Evolutionary conservation across 2,113 vertebrate species (phyloP).

Genomic region (Pedetes capensis): DNA sequence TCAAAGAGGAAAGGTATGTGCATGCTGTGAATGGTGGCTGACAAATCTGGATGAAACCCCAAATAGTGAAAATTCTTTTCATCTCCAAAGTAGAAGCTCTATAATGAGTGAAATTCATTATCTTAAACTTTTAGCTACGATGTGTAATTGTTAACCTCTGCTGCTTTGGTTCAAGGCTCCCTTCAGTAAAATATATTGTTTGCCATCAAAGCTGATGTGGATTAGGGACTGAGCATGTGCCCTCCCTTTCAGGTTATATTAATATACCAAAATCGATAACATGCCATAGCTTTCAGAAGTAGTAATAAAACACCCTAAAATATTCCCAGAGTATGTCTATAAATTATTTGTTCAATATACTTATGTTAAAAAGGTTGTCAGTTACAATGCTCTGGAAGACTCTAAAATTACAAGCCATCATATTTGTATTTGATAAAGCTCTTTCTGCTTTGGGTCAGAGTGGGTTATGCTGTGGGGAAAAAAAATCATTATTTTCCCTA

Average conservation of each 20-base stretch:
- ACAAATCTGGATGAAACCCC: slow-evolving; percentile 56
- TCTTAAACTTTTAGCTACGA: slow-evolving; percentile 81
- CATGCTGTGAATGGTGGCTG: slow-evolving; percentile 15
- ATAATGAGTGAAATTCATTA: slow-evolving; percentile 81
- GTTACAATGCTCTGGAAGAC: slow-evolving; percentile 84
- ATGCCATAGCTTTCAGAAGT: slow-evolving; percentile 86
- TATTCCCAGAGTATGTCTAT: slow-evolving; percentile 88
- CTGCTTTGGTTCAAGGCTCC: slow-evolving; percentile 78
- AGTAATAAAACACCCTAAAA: slow-evolving; percentile 89
- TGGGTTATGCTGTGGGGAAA: slow-evolving; percentile 75
- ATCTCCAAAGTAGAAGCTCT: slow-evolving; percentile 54
- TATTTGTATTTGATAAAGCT: slow-evolving; percentile 87
- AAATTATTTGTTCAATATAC: slow-evolving; percentile 89
- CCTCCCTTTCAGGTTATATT: slow-evolving; percentile 85
- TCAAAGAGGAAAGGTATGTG: slow-evolving; percentile 55
- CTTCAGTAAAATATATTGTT: slow-evolving; percentile 81
- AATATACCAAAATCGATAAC: slow-evolving; percentile 87
- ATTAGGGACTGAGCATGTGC: slow-evolving; percentile 80
- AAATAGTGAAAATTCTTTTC: slow-evolving; percentile 42
- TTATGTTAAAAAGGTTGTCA: slow-evolving; percentile 90
- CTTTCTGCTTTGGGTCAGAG: slow-evolving; percentile 82
- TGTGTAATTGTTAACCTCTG: slow-evolving; percentile 85
- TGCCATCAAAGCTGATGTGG: slow-evolving; percentile 83
- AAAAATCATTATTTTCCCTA: slow-evolving; percentile 90
- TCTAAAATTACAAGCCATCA: slow-evolving; percentile 84